A percentile compares a stretch with the other conserved stretches of the same genome.
Conservation (phyloP, 2,888 invertebrate species). For the Harpalus rubripes region DNA sequence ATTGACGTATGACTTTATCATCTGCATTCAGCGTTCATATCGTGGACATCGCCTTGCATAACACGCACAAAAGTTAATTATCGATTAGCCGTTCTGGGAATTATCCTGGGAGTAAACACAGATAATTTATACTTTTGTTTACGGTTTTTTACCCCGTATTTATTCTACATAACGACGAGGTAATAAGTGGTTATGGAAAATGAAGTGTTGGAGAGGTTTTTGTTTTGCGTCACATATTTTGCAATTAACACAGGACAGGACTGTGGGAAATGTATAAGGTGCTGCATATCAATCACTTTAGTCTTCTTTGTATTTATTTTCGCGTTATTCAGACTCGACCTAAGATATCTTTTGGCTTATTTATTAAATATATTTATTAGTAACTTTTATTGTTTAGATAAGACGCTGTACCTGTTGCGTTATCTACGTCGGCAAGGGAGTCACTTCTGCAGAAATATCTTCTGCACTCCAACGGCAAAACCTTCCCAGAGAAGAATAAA, state of each 20-base stretch:
- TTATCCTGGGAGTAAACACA: conserved; percentile 33
- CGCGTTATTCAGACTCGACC: too few relatives aligned
- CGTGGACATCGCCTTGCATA: conserved; percentile 9
- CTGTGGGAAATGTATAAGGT: too few relatives aligned
- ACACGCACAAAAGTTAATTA: conserved; percentile 9
- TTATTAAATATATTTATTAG: too few relatives aligned
- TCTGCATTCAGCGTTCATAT: neutral
- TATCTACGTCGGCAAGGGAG: too few relatives aligned
- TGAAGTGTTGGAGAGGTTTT: conserved; percentile 29
- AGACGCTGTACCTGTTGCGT: too few relatives aligned
- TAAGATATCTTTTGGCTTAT: too few relatives aligned
- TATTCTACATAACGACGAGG: conserved; percentile 20
- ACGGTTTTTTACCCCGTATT: conserved; percentile 34
- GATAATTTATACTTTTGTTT: conserved; percentile 41
- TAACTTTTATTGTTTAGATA: too few relatives aligned
- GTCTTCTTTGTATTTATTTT: too few relatives aligned
- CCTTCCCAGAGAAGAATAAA: too few relatives aligned
- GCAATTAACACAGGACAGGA: neutral
- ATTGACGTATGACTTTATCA: conserved; percentile 21
- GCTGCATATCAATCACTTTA: too few relatives aligned
- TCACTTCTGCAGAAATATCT: too few relatives aligned
- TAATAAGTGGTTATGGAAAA: conserved; percentile 41
- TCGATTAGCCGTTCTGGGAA: conserved; percentile 38
- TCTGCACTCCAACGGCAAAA: too few relatives aligned
- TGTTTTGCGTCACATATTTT: conserved; percentile 10